Evolutionary conservation across 2,113 vertebrate species (phyloP), one percentile per base, ranked within the genome.

Genomic region (Loxodonta africana): DNA sequence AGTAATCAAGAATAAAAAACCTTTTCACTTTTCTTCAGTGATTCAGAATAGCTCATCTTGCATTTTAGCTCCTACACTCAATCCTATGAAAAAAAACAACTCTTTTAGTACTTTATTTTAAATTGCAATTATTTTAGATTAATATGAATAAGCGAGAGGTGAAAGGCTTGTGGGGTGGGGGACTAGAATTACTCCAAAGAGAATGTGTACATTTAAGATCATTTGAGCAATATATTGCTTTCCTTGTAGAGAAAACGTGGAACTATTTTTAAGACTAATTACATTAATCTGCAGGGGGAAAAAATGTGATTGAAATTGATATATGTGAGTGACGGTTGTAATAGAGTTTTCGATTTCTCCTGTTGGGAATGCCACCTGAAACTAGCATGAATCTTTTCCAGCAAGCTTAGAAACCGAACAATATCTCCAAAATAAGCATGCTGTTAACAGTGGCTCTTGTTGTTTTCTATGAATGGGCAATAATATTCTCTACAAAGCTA

Each of bases 231-330:
- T 69, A 26, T 5, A 9, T 60, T 95, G 25, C 25, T 86, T 96
- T 82, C 95, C 87, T 67, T 93, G 37, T 74, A 88, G 48, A 33
- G 28, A 73, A 96, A 63, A 73, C 26, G 25, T 63, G 44, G 44
- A 74, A 90, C 46, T 95, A 94, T 92, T 98, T 88, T 57, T 86
- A 78, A 92, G 89, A 89, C 33, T 95, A 88, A 91, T 97, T 97
- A 96, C 94, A 95, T 80, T 89, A 74, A 89, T 95, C 51, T 80
- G 2, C 83, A 87, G 67, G 78, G 77, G 94, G 77, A 51, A 88
- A 88, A 94, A 97, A 88, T 1, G 57, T 17, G 93, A 77, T 90
- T 8, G 76, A 94, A 97, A 95, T 53, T 60, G 96, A 95, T 44
- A 93, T 12, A 3, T n/a, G 5, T 95, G 46, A 95, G 80, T 94